Evolutionary conservation across 92 coral and sea anemone species (phyloP).

Genomic region (Hydrozoanthus gracilis): DNA sequence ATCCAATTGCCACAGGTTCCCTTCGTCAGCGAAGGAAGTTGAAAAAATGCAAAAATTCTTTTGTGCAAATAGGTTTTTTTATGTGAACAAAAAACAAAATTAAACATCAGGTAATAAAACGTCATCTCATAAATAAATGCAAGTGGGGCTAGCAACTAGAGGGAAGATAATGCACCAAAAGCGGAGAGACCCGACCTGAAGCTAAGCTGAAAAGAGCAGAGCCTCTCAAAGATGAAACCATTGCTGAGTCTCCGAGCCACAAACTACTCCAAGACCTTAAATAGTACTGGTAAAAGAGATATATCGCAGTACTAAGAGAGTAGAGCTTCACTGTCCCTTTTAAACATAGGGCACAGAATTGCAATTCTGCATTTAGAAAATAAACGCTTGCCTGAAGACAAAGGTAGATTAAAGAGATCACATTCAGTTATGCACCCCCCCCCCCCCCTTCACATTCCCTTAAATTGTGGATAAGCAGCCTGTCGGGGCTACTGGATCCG

Average conservation of each 20-base stretch:
- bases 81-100: too few relatives aligned
- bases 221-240: conserved; percentile 10
- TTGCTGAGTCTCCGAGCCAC: conserved; percentile 27
- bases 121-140: too few relatives aligned
- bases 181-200: not conserved
- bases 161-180: too few relatives aligned
- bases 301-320: conserved; percentile 42
- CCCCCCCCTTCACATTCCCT: not conserved
- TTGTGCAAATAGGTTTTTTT: too few relatives aligned
- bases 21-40: too few relatives aligned
- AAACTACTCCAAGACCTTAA: conserved; percentile 38
- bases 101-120: too few relatives aligned
- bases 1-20: too few relatives aligned
- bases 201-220: conserved; percentile 2
- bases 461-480: not conserved
- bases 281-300: conserved; percentile 38
- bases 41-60: too few relatives aligned
- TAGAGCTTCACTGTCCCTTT: not conserved
- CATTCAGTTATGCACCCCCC: not conserved
- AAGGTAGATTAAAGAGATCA: not conserved
- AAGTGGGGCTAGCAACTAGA: too few relatives aligned
- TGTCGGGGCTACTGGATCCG: not conserved
- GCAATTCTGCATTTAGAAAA: conserved; percentile 35
- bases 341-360: conserved; percentile 31
- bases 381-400: not conserved